Evolutionary conservation across 2,797 vertebrate species (phyloP).

Genomic region (Picus viridis): DNA sequence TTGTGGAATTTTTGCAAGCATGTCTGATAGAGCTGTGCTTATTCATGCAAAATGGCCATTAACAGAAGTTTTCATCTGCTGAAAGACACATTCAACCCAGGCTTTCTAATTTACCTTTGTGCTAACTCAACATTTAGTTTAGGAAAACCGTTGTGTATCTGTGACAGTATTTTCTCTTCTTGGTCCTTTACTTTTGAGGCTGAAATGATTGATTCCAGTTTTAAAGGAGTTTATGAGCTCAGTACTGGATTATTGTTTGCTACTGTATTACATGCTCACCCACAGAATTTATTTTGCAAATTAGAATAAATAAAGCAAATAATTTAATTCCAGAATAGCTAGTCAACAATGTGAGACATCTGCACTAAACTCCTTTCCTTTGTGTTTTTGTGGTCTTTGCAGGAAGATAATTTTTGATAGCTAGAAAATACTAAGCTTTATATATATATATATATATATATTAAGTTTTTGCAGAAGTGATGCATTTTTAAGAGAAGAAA

Average conservation of each 20-base stretch:
- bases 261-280: neutral
- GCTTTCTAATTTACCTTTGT: neutral
- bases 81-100: neutral
- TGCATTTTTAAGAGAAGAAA: neutral
- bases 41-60: neutral
- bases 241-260: neutral
- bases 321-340: neutral
- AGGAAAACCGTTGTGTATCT: neutral
- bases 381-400: neutral
- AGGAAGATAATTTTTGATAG: neutral
- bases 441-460: neutral
- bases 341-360: neutral
- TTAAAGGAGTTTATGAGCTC: neutral
- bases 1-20: neutral
- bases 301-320: neutral
- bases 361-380: neutral
- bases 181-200: neutral
- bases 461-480: neutral
- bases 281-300: neutral
- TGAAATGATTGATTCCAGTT: neutral
- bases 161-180: neutral
- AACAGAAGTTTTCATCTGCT: neutral
- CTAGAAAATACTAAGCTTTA: neutral
- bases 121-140: neutral
- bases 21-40: neutral